Base-by-base conservation (phyloP, 1,140 invertebrate genomes). In the Atopsyche davidsoni region DNA sequence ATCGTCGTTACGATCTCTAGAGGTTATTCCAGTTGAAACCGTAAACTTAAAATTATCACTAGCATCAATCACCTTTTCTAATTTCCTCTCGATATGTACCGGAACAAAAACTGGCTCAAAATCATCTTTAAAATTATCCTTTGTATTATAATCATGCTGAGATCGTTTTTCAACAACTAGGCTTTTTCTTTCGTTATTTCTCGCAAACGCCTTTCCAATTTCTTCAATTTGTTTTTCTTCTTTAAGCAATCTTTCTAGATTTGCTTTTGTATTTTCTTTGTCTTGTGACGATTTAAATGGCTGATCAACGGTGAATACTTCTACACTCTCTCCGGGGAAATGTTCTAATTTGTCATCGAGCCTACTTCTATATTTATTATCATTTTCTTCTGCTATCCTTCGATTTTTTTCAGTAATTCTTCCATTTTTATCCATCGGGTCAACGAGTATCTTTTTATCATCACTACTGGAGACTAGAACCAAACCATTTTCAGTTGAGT, bases 181-280 rank as follows among this genome's bases (percentile, higher is more conserved):
- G 53, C 69, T 71, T 2, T 62, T 64, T 14, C 63, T 66, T 16
- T 68, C 60, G 9, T 53, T 47, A 22, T 46, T 51, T 50, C 65
- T 64, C 0, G 68, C 67, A 38, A 74, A 50, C 4, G 70, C 54
- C 51, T 70, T 63, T 9, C 72, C 72, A 4, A 74, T 72, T 19
- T 69, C 72, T 62, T 73, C 72, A 41, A 74, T 74, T 53, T 74
- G 72, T 48, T 61, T 67, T 22, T 73, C 72, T 59, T 74, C 72
- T 2, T 70, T 69, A 59, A 70, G 64, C 36, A 72, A 57, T 34
- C 65, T 67, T 64, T 70, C 72, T 1, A 67, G 53, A 61, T 70
- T 60, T 1, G 65, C 48, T 51, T 59, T 41, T 39, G 66, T 68
- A 32, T 68, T n/a, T n/a, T n/a, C 65, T n/a, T 60, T 63, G 43